Percentiles rank a stretch among this genome's conserved stretches.
Conservation (phyloP, 2,797 vertebrate species). For the Sebastes ruberrimus region DNA sequence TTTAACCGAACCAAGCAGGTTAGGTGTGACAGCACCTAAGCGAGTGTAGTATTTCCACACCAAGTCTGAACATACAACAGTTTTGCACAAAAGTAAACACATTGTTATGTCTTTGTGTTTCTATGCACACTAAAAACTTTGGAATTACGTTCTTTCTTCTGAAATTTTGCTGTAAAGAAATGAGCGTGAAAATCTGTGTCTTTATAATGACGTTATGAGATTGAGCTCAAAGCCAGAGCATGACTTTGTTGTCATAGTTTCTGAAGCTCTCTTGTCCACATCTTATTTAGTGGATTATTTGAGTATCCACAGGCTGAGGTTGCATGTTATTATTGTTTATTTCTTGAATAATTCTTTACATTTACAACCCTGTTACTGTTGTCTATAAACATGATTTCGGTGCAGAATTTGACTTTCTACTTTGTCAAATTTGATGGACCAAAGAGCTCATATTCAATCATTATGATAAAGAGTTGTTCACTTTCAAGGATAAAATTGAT, state of each 20-base stretch:
- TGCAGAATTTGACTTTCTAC: neutral
- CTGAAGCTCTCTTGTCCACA: neutral
- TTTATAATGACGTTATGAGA: neutral
- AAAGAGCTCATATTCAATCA: neutral
- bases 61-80: neutral
- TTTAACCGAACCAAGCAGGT: neutral
- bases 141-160: neutral
- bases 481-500: slow-evolving; percentile 9
- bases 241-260: neutral
- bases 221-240: neutral
- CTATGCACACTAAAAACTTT: neutral
- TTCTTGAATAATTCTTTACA: neutral
- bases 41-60: neutral
- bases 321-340: neutral
- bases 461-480: neutral
- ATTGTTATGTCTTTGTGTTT: neutral
- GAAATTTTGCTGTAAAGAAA: neutral
- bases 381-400: neutral
- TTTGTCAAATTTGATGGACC: neutral
- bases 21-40: neutral
- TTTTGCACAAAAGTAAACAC: neutral
- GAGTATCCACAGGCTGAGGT: neutral
- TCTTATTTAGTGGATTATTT: neutral
- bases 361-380: neutral
- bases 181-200: neutral